Percentiles rank a stretch among this genome's conserved stretches.
These are phyloP conservation scores for Rhorus exstirpatorius DNA, from an alignment of 2,888 invertebrate species.

Conservation along the genomic window DNA sequence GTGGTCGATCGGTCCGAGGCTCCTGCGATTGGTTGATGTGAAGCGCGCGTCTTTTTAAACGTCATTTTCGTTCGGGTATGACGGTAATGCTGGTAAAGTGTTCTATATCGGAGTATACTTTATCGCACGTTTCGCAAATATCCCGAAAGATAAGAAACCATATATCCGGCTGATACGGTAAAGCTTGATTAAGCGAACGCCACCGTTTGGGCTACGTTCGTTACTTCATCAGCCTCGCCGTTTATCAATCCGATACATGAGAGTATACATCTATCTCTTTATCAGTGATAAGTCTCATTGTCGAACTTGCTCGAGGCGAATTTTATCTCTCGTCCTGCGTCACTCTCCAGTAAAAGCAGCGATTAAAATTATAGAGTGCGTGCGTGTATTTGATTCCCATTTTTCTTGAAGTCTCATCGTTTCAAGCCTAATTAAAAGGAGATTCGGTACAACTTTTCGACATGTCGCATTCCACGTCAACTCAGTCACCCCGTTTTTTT, in stretches of 20 bases:
- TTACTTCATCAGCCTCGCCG: too few species aligned
- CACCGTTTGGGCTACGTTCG: too few species aligned
- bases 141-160: slow-evolving; percentile 46
- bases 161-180: too few species aligned
- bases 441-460: too few species aligned
- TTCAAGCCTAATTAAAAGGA: background rate
- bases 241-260: too few species aligned
- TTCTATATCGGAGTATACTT: slow-evolving; percentile 43
- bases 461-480: too few species aligned
- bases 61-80: too few species aligned
- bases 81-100: slow-evolving; percentile 28
- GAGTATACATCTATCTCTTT: background rate
- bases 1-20: too few species aligned
- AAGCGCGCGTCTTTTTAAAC: too few species aligned
- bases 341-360: background rate
- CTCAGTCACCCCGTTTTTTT: too few species aligned
- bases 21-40: too few species aligned
- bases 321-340: slow-evolving; percentile 6
- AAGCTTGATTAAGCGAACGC: too few species aligned
- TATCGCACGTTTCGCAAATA: slow-evolving; percentile 46
- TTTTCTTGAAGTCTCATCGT: background rate
- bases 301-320: slow-evolving; percentile 7
- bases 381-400: background rate
- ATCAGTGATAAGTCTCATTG: slow-evolving; percentile 49
- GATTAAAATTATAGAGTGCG: background rate